Base-by-base conservation (phyloP, 2,113 vertebrate species). In the Ploceus nigricollis region DNA sequence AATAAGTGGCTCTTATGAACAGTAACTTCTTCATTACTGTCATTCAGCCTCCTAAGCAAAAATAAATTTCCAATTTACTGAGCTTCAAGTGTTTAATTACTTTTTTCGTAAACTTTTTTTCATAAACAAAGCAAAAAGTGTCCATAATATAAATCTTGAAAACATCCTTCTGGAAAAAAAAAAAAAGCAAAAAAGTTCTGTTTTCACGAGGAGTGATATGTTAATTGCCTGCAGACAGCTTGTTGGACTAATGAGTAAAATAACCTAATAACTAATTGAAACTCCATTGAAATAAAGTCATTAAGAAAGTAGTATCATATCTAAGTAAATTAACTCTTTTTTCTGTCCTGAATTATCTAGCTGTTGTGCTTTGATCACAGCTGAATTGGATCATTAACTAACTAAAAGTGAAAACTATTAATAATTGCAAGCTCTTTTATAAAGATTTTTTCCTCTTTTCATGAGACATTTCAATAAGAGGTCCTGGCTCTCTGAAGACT, bases 361-460 rank as follows among this genome's bases (percentile, higher is more conserved):
- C 66, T 92, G 76, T 89, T 96, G 89, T 96, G 93, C 95, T 96
- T 97, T 97, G 96, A 97, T 97, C 96, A 97, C 87, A 96, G 80
- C 42, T 94, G 92, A 96, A 97, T 87, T 94, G 89, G 77, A 95
- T 97, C 93, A 96, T 97, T 97, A 97, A 95, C 78, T 96, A 97
- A 96, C 92, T 92, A 91, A 94, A 97, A 96, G n/a, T 91, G 87
- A 97, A 96, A 64, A 42, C 83, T 93, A 94, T 96, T 95, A 96
- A 92, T 96, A 94, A 90, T 48, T 70, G 51, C 25, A 54, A 80
- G 71, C 39, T 87, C 71, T 73, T 94, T 48, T 82, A 35, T 77
- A 75, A 94, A 91, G 71, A 44, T 44, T 33, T 22, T 56, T 69
- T 39, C 35, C 39, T 78, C 27, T 77, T 89, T 92, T 91, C 15